A percentile compares a stretch with the other conserved stretches of the same genome.
phyloP scores from a whole-genome alignment of 2,888 invertebrate species.

The Phortica okadai region DNA sequence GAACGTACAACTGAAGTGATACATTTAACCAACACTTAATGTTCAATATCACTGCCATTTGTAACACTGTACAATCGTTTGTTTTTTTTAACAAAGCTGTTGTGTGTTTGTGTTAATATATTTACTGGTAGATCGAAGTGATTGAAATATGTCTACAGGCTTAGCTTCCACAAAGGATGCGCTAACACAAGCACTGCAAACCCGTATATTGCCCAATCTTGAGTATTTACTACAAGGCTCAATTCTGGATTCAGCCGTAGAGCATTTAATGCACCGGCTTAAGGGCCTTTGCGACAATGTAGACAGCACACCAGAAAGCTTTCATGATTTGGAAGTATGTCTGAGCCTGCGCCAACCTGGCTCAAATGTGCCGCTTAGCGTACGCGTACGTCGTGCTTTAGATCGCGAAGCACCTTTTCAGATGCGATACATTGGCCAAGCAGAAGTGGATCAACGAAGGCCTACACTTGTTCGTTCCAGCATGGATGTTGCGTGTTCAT shows the following conservation, averaged over 20 bases:
- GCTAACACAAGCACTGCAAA: slow-evolving; percentile 86
- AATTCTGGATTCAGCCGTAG: slow-evolving; percentile 92
- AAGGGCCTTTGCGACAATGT: slow-evolving; percentile 96
- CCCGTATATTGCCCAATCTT: slow-evolving; percentile 93
- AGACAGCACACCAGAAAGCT: slow-evolving; percentile 92
- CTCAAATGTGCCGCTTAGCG: slow-evolving; percentile 82
- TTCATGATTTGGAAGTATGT: slow-evolving; percentile 95
- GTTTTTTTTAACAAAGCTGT: too few species aligned
- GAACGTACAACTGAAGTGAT: too few species aligned
- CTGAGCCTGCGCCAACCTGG: slow-evolving; percentile 86
- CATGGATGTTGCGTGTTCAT: slow-evolving; percentile 94
- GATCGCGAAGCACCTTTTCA: slow-evolving; percentile 85
- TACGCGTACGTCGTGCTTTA: slow-evolving; percentile 90
- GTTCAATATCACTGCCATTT: too few species aligned
- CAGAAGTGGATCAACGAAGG: slow-evolving; percentile 90
- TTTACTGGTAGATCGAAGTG: not conserved
- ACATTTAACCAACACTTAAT: too few species aligned
- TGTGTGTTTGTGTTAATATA: not conserved
- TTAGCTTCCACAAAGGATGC: slow-evolving; percentile 76
- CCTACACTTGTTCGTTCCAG: slow-evolving; percentile 94
- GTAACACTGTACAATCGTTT: too few species aligned
- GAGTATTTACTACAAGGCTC: slow-evolving; percentile 96
- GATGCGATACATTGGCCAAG: slow-evolving; percentile 93
- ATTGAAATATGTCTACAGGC: slow-evolving; percentile 37
- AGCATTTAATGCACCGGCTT: slow-evolving; percentile 91